Conservation (phyloP, 2,797 vertebrate species). For the Petrocephalus sullivani region DNA sequence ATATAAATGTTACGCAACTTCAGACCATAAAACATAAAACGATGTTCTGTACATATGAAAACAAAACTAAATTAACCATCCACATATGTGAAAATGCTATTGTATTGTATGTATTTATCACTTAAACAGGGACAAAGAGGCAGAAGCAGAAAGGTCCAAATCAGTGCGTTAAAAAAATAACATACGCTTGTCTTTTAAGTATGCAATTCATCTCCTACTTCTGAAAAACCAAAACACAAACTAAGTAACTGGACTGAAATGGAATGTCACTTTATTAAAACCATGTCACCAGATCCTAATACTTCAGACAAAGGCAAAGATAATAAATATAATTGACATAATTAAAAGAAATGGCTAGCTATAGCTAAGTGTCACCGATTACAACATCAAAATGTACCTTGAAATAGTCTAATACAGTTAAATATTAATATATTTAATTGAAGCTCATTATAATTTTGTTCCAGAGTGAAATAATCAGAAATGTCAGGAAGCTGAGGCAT, state of each 20-base stretch:
- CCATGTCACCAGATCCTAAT: background rate
- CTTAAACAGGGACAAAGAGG: background rate
- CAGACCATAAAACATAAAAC: constrained; percentile 5
- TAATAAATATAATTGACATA: background rate
- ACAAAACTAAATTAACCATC: background rate
- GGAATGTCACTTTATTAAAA: background rate
- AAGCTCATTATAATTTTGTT: background rate
- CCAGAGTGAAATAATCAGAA: background rate
- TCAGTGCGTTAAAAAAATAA: background rate
- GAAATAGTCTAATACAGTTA: background rate
- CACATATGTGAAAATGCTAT: background rate
- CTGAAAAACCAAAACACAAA: background rate
- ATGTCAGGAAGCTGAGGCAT: background rate
- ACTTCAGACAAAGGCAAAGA: background rate
- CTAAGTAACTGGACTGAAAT: background rate
- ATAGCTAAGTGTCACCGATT: background rate
- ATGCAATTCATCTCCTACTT: background rate
- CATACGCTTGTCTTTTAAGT: background rate
- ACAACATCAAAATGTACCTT: background rate
- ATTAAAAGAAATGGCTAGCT: background rate
- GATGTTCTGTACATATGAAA: background rate
- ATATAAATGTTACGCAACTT: background rate
- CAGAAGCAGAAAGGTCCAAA: background rate
- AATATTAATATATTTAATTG: background rate
- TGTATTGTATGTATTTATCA: background rate